phyloP scores from a whole-genome alignment of 2,797 vertebrate genomes.

The Melanotaenia nigrans region DNA sequence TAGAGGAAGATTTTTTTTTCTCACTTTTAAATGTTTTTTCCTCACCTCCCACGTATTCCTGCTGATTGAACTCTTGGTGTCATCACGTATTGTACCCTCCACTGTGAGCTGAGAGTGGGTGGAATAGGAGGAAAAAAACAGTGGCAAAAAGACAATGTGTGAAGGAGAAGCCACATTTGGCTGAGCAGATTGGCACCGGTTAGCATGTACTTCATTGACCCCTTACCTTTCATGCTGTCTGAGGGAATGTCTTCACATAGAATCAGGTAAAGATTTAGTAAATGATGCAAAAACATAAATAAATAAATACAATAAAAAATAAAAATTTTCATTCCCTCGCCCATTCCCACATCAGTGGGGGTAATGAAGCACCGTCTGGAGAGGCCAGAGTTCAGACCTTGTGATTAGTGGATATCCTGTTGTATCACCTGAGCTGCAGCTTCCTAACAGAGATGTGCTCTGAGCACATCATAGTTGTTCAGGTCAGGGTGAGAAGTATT shows the following conservation, averaged over 20 bases:
- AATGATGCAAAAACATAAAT: not conserved
- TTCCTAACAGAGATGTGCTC: not conserved
- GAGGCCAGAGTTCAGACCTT: not conserved
- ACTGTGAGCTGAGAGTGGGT: slow-evolving; percentile 36
- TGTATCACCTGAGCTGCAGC: not conserved
- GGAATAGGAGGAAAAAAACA: slow-evolving; percentile 19
- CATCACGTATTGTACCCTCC: slow-evolving; percentile 22
- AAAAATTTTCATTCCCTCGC: no score
- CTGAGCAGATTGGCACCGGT: slow-evolving; percentile 22
- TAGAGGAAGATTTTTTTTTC: slow-evolving; percentile 29
- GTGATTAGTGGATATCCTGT: not conserved
- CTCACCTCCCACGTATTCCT: slow-evolving; percentile 26
- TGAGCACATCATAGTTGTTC: not conserved
- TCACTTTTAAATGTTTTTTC: slow-evolving; percentile 16
- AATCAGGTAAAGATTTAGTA: slow-evolving; percentile 13
- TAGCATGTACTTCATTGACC: slow-evolving; percentile 22
- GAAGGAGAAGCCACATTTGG: slow-evolving; percentile 25
- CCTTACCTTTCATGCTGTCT: slow-evolving; percentile 16
- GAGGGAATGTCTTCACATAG: slow-evolving; percentile 16
- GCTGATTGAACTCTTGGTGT: slow-evolving; percentile 56
- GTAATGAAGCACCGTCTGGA: not conserved
- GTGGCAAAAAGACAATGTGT: slow-evolving; percentile 8
- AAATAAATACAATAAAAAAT: no score
- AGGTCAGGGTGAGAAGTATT: not conserved
- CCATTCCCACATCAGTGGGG: not conserved